A percentile compares a stretch with the other conserved stretches of the same genome.
Evolutionary conservation across 2,113 vertebrate species (phyloP).

Genomic region (Bagarius yarrelli): DNA sequence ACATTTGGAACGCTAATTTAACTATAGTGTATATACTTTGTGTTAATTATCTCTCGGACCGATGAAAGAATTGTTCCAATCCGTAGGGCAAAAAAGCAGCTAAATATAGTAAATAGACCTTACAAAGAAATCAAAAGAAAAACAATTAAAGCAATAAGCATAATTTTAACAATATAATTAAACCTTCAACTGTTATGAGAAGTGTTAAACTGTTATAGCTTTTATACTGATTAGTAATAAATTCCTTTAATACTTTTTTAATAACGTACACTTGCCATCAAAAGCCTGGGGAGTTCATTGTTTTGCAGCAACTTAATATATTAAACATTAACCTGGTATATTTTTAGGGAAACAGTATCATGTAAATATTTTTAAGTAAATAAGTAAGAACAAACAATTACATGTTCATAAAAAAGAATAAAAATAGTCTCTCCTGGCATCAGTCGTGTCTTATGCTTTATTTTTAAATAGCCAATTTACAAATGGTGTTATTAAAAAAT

Average conservation of each 20-base stretch:
- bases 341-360: conserved; percentile 13
- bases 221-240: conserved; percentile 13
- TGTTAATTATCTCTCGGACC: background rate
- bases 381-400: background rate
- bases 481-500: background rate
- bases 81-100: background rate
- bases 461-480: background rate
- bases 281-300: background rate
- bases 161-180: conserved; percentile 3
- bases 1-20: background rate
- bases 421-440: background rate
- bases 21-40: background rate
- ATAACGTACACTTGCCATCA: conserved; percentile 9
- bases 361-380: background rate
- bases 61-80: background rate
- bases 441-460: background rate
- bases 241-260: conserved; percentile 16
- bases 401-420: background rate
- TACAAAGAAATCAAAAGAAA: conserved; percentile 3
- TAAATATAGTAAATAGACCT: background rate
- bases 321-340: conserved; percentile 11
- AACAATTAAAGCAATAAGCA: background rate
- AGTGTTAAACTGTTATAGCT: conserved; percentile 2
- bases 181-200: background rate
- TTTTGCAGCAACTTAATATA: conserved; percentile 1